Conservation (phyloP, 2,888 invertebrate genomes). For the Nemapogon koenigi region DNA sequence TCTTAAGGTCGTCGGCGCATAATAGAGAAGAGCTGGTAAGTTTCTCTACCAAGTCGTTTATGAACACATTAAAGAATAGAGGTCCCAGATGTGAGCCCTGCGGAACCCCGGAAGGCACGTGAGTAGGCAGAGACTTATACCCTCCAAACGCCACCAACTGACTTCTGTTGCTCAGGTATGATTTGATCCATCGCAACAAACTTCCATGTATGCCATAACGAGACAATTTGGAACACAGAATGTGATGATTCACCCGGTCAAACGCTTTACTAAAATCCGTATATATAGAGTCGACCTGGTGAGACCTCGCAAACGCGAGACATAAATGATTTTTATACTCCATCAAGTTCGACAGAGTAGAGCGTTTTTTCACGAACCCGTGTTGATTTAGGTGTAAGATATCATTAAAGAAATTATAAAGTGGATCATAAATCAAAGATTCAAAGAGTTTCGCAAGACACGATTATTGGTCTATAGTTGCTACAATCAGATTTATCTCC, state of each 20-base stretch:
- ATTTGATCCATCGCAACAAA: slow-evolving; percentile 7
- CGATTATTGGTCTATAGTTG: slow-evolving; percentile 12
- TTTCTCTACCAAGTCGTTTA: slow-evolving; percentile 4
- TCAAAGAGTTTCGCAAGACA: slow-evolving; percentile 12
- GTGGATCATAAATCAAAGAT: slow-evolving; percentile 7
- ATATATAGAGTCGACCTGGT: slow-evolving; percentile 14
- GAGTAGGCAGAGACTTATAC: not conserved
- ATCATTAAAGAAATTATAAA: slow-evolving; percentile 11
- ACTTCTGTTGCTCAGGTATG: slow-evolving; percentile 8
- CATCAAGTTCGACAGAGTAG: slow-evolving; percentile 15
- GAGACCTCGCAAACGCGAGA: slow-evolving; percentile 6
- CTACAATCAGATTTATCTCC: slow-evolving; percentile 7
- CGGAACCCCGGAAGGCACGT: slow-evolving; percentile 8
- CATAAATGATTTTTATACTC: slow-evolving; percentile 11
- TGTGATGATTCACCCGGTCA: slow-evolving; percentile 12
- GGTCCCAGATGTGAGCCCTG: slow-evolving; percentile 12
- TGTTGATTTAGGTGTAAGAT: slow-evolving; percentile 12
- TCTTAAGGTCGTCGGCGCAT: slow-evolving; percentile 11
- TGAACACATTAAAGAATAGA: slow-evolving; percentile 7
- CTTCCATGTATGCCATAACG: not conserved
- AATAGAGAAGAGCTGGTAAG: not conserved
- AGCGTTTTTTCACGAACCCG: slow-evolving; percentile 14
- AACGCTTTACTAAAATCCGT: slow-evolving; percentile 17
- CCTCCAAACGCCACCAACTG: slow-evolving; percentile 11
- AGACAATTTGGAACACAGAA: slow-evolving; percentile 9